Base-by-base conservation (phyloP, 1,140 invertebrate genomes). In the Globodera rostochiensis region DNA sequence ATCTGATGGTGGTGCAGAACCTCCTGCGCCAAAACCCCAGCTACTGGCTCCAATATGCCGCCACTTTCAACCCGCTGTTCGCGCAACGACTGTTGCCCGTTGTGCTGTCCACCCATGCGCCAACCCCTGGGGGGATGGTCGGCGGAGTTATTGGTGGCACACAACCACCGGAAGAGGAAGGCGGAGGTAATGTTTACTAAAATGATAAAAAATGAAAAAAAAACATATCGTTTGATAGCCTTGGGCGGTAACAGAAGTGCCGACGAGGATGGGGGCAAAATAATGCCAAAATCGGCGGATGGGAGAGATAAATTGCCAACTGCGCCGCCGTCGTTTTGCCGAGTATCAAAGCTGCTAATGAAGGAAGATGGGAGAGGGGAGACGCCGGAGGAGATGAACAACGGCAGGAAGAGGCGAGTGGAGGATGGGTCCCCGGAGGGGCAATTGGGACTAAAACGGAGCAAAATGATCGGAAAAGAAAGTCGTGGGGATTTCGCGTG, bases 1-100 rank as follows among this genome's bases (percentile, higher is more conserved):
- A 98, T 91, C 96, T 96, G 90, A 96, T 96, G 0, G 96, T 71
- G 64, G 25, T 78, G 76, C 96, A 98, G 91, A 93, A 96, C 79
- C 92, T 98, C 81, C 95, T 98, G 89, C 94, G 95, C 46, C 90
- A 92, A 89, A 91, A 91, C 73, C 90, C 93, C 91, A 94, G 94
- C 84, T 93, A 92, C 92, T 91, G 92, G 8, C 92, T 92, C 77
- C 92, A 92, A 1, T 91, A 45, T 36, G 80, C 86, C 80, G 49
- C 81, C n/a, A 25, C 36, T 46, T 47, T 36, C 49, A 85, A 81
- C 25, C 84, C 82, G 21, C 70, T 80, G 53, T 25, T 85, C 11
- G 74, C 71, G 6, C 82, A 83, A 15, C 82, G 82, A 45, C 25
- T 83, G 36, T 11, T 85, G 9, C 83, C 82, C 19, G 15, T 46